Percentiles rank a stretch among this genome's conserved stretches.
phyloP scores from a whole-genome alignment of 2,888 invertebrate species.

The Rapana venosa region DNA sequence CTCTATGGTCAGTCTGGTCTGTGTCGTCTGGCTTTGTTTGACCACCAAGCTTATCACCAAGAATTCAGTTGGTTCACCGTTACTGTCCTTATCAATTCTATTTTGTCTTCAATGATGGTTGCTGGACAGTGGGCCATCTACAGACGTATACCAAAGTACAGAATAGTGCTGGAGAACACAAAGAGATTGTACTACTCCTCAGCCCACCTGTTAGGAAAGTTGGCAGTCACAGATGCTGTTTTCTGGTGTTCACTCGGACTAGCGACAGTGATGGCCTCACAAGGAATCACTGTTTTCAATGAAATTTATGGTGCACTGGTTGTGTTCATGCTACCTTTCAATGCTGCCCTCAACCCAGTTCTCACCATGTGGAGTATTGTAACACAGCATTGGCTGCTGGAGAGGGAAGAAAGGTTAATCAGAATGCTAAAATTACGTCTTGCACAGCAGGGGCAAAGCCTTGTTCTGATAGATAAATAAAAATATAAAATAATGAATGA shows the following conservation, averaged over 20 bases:
- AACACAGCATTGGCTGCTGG: background rate
- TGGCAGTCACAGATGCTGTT: background rate
- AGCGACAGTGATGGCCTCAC: background rate
- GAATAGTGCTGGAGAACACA: background rate
- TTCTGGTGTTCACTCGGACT: background rate
- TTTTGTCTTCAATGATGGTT: background rate
- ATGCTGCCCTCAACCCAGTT: background rate
- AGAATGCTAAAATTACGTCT: background rate
- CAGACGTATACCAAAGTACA: background rate
- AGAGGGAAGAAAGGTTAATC: background rate
- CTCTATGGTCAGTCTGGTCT: background rate
- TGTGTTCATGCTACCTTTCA: background rate
- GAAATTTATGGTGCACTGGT: background rate
- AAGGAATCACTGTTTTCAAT: background rate
- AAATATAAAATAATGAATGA: too few relatives aligned
- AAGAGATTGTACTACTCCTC: background rate
- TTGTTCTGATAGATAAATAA: too few relatives aligned
- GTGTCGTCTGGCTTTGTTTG: background rate
- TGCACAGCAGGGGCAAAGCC: background rate
- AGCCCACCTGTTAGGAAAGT: background rate
- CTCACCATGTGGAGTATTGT: background rate
- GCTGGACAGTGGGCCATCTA: background rate
- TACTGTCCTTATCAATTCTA: background rate
- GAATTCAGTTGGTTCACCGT: conserved; percentile 1
- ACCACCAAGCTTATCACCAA: background rate